Conservation (phyloP, 1,140 invertebrate species). For the Drosophila varians region DNA sequence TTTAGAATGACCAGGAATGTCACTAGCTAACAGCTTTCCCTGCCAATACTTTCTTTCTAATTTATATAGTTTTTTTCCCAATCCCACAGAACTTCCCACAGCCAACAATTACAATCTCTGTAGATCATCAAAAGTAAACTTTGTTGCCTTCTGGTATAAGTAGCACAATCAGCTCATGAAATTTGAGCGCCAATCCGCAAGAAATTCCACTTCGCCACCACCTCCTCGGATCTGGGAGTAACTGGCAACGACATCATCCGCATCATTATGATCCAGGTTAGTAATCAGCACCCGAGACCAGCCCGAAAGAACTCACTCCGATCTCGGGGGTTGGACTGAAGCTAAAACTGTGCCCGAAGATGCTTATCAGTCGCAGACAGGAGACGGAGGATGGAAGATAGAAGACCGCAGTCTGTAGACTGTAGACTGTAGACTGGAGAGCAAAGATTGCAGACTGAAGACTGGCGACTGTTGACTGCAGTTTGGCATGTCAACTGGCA, state of each 20-base stretch:
- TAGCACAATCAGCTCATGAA: conserved; percentile 70
- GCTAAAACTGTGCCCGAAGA: conserved; percentile 41
- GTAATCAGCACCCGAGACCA: conserved; percentile 46
- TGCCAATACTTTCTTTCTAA: conserved; percentile 17
- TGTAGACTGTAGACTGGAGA: conserved; percentile 24
- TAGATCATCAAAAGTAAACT: conserved; percentile 47
- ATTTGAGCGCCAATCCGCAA: conserved; percentile 68
- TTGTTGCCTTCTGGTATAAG: conserved; percentile 53
- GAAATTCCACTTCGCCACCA: conserved; percentile 35
- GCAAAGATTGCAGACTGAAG: conserved; percentile 21
- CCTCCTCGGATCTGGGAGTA: conserved; percentile 19
- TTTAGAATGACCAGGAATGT: not conserved
- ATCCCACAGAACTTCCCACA: conserved; percentile 27
- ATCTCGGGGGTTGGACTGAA: conserved; percentile 16
- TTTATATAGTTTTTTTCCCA: conserved; percentile 15
- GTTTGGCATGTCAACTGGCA: conserved; percentile 44
- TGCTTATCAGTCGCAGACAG: conserved; percentile 72
- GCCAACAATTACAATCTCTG: conserved; percentile 39
- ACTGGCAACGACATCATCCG: conserved; percentile 13
- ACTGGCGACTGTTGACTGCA: conserved; percentile 45
- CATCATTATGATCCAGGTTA: conserved; percentile 39
- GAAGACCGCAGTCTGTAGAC: conserved; percentile 34
- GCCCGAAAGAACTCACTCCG: conserved; percentile 20
- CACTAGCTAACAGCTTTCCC: not conserved
- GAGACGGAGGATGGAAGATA: conserved; percentile 35